Conservation (phyloP, 2,888 invertebrate genomes). For the Eucriotettix oculatus region DNA sequence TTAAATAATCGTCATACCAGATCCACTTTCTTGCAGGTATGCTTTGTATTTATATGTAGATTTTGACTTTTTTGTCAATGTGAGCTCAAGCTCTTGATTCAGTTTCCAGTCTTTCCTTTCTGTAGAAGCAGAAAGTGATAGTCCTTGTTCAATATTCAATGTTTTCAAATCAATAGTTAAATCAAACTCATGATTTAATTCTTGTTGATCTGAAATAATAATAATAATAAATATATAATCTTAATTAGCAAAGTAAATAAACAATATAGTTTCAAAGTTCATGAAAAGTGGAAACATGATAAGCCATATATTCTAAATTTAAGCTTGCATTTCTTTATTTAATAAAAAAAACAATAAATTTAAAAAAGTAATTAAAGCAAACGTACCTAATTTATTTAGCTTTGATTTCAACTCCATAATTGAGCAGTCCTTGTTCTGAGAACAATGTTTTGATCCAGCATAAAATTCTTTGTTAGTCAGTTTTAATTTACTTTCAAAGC, state of each 20-base stretch:
- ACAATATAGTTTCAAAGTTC: no score
- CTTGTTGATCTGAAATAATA: slow-evolving; percentile 28
- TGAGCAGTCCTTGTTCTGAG: not conserved
- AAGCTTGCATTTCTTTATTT: no score
- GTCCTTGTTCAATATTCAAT: slow-evolving; percentile 55
- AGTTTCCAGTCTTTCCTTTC: slow-evolving; percentile 26
- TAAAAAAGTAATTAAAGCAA: no score
- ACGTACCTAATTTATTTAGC: not conserved
- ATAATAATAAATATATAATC: not conserved
- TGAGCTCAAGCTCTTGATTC: slow-evolving; percentile 54
- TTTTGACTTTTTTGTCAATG: slow-evolving; percentile 48
- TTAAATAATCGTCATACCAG: slow-evolving; percentile 41
- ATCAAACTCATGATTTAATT: slow-evolving; percentile 42
- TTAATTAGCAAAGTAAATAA: no score
- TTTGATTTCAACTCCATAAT: not conserved
- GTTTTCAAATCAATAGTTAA: slow-evolving; percentile 54
- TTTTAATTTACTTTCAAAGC: not conserved
- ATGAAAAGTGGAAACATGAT: no score
- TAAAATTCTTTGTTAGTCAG: not conserved
- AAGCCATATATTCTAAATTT: no score
- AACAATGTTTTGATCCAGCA: not conserved
- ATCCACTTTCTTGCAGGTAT: slow-evolving; percentile 43
- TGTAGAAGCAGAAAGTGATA: slow-evolving; percentile 49
- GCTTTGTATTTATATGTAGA: slow-evolving; percentile 53
- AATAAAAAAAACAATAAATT: no score